Evolutionary conservation across 1,140 invertebrate genomes (phyloP).

Genomic region (Plodia interpunctella): DNA sequence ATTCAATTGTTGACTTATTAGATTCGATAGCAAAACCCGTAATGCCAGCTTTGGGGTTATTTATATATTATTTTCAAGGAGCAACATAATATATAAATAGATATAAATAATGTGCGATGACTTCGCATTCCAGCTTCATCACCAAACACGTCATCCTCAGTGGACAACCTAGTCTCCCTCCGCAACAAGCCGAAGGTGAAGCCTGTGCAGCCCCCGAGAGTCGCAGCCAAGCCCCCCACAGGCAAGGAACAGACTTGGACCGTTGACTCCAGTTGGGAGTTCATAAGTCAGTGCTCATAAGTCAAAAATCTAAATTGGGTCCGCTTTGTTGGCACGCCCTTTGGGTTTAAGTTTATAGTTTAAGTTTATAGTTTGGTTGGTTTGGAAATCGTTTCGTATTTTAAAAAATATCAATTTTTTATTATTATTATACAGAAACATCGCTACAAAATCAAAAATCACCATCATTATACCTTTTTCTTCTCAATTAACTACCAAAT

Average conservation of each 20-base stretch:
- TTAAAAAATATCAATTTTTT: too few species aligned
- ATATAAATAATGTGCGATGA: too few species aligned
- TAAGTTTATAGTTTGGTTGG: neutral
- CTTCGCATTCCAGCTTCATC: conserved; percentile 56
- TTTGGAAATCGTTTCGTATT: neutral
- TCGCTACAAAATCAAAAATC: neutral
- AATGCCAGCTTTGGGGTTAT: too few species aligned
- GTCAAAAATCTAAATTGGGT: neutral
- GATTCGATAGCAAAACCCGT: too few species aligned
- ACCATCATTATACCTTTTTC: too few species aligned
- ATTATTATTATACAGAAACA: too few species aligned
- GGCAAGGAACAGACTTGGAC: conserved; percentile 86
- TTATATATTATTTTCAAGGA: too few species aligned
- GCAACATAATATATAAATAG: too few species aligned
- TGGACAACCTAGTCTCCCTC: conserved; percentile 80
- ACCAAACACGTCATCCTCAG: conserved; percentile 81
- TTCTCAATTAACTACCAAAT: too few species aligned
- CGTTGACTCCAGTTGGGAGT: conserved; percentile 92
- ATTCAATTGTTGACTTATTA: too few species aligned
- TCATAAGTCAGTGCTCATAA: conserved; percentile 80
- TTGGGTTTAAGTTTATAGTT: too few species aligned
- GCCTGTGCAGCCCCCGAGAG: conserved; percentile 83
- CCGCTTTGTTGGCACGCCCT: conserved; percentile 6
- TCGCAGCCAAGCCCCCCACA: conserved; percentile 75
- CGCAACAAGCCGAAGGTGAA: conserved; percentile 80